Evolutionary conservation across 2,888 invertebrate species (phyloP).

Genomic region (Merodon equestris): DNA sequence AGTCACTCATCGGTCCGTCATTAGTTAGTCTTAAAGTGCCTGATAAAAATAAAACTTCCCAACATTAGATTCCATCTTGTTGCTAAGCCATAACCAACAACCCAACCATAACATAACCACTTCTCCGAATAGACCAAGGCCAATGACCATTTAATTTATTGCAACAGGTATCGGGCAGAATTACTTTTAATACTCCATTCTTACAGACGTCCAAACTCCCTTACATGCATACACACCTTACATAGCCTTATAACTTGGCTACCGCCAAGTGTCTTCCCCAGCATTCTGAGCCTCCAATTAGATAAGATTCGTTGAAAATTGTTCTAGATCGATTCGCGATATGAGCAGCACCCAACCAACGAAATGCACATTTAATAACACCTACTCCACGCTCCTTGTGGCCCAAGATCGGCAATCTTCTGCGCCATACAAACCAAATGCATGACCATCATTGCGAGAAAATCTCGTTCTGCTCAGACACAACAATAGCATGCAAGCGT

Average conservation of each 20-base stretch:
- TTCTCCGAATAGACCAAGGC: slow-evolving; percentile 32
- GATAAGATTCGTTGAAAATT: slow-evolving; percentile 65
- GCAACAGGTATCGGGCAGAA: slow-evolving; percentile 39
- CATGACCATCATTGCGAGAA: slow-evolving; percentile 59
- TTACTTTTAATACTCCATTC: slow-evolving; percentile 31
- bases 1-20: slow-evolving; percentile 27
- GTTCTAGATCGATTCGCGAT: slow-evolving; percentile 65
- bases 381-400: slow-evolving; percentile 58
- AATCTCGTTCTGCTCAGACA: slow-evolving; percentile 33
- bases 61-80: slow-evolving; percentile 37
- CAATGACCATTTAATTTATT: slow-evolving; percentile 64
- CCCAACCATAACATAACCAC: not conserved
- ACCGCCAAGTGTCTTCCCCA: too few species aligned
- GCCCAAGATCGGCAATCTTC: slow-evolving; percentile 1
- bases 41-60: slow-evolving; percentile 51
- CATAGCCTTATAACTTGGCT: slow-evolving; percentile 24
- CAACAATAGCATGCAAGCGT: slow-evolving; percentile 53
- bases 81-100: slow-evolving; percentile 7
- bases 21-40: slow-evolving; percentile 29
- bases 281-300: slow-evolving; percentile 48
- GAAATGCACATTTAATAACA: slow-evolving; percentile 65
- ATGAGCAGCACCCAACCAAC: slow-evolving; percentile 23
- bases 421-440: slow-evolving; percentile 59
- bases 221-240: slow-evolving; percentile 13
- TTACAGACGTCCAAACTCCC: not conserved